Conservation (phyloP, 1,140 invertebrate species). For the Pomacea maculata region DNA sequence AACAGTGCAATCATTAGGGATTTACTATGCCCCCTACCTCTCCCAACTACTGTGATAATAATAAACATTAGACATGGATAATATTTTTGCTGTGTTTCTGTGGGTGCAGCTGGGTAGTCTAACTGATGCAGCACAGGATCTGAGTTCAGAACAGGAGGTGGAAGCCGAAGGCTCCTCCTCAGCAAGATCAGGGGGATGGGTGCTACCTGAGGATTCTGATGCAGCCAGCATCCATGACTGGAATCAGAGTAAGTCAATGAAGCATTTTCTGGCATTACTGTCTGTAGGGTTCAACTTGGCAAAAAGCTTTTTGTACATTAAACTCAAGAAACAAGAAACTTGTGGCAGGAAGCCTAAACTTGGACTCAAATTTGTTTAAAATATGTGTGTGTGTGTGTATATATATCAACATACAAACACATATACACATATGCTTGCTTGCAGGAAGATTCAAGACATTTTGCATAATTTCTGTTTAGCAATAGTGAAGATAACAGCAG, state of each 20-base stretch:
- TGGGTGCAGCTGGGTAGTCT: too few species aligned
- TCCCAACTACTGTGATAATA: too few species aligned
- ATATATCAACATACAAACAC: too few species aligned
- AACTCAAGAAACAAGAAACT: background rate
- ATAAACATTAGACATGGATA: too few species aligned
- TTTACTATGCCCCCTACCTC: too few species aligned
- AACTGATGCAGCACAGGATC: too few species aligned
- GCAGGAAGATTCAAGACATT: too few species aligned
- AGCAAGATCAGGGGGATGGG: slow-evolving; percentile 12
- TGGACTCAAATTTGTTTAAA: background rate
- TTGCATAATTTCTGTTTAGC: too few species aligned
- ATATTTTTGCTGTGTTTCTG: too few species aligned
- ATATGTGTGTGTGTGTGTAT: background rate
- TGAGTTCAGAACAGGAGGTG: slow-evolving; percentile 1
- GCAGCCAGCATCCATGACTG: slow-evolving; percentile 22
- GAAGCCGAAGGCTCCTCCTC: background rate
- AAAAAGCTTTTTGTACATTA: background rate
- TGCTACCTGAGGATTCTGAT: slow-evolving; percentile 21
- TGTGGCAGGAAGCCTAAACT: background rate
- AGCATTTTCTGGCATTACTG: background rate
- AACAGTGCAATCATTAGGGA: too few species aligned
- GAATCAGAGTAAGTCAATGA: slow-evolving; percentile 17
- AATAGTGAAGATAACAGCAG: too few species aligned
- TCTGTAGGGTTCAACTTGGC: background rate
- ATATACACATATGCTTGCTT: too few species aligned